Percentiles rank a stretch among this genome's conserved stretches.
Evolutionary conservation across 2,888 invertebrate genomes (phyloP).

Genomic region (Mesoligia furuncula): DNA sequence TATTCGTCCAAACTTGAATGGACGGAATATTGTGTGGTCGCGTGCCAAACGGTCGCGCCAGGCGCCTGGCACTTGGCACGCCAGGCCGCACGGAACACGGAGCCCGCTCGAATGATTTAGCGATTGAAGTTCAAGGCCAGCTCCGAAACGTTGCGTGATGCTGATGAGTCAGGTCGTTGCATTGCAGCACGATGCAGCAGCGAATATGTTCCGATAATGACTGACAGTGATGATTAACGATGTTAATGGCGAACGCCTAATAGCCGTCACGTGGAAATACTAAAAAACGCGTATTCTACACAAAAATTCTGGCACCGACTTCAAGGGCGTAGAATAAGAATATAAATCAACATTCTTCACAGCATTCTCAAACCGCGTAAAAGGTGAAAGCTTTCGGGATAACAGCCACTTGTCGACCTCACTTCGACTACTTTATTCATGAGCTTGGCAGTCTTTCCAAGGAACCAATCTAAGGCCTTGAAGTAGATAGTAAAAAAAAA

Average conservation of each 20-base stretch:
- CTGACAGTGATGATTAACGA: background rate
- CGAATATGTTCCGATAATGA: background rate
- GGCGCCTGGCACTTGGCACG: constrained; percentile 61
- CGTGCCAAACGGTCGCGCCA: constrained; percentile 68
- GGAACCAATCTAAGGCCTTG: constrained; percentile 7
- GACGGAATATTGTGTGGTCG: constrained; percentile 61
- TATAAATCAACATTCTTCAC: constrained; percentile 44
- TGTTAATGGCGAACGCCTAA: background rate
- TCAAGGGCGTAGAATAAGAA: constrained; percentile 50
- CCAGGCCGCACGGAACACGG: constrained; percentile 47
- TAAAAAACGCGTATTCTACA: constrained; percentile 23
- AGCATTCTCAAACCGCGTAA: constrained; percentile 31
- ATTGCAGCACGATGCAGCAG: constrained; percentile 32
- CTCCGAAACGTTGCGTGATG: constrained; percentile 31
- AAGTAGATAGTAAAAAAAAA: constrained; percentile 9
- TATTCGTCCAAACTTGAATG: constrained; percentile 70
- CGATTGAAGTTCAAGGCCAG: constrained; percentile 60
- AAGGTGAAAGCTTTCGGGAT: constrained; percentile 49
- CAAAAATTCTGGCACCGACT: constrained; percentile 42
- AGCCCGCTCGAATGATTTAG: constrained; percentile 42
- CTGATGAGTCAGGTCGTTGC: constrained; percentile 42
- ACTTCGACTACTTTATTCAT: background rate
- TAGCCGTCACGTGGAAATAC: constrained; percentile 8
- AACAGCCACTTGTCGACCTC: constrained; percentile 22
- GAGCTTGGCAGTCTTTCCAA: constrained; percentile 6